Evolutionary conservation across 2,797 vertebrate species (phyloP).

Genomic region (Tiaroga cobitis): DNA sequence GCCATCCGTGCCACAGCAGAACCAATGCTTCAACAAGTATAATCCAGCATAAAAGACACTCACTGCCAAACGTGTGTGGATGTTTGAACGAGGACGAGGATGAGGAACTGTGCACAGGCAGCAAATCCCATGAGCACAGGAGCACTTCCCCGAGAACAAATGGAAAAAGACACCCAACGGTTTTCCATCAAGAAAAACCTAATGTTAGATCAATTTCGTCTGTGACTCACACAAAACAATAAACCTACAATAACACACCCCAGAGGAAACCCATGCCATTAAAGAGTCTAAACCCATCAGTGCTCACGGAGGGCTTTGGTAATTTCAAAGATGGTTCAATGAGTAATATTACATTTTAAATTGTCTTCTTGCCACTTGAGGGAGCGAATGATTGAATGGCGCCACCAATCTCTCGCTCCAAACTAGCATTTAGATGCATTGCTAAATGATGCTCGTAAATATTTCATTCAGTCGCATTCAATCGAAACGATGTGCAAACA

Average conservation of each 20-base stretch:
- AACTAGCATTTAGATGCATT: not conserved
- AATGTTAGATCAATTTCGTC: constrained; percentile 1
- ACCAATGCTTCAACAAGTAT: constrained; percentile 35
- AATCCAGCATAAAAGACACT: constrained; percentile 24
- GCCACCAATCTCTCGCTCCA: not conserved
- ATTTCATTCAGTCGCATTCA: not conserved
- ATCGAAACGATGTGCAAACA: not conserved
- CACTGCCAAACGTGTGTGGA: constrained; percentile 63
- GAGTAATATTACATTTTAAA: not conserved
- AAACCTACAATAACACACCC: not conserved
- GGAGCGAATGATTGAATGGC: not conserved
- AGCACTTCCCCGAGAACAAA: not conserved
- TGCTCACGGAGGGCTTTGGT: not conserved
- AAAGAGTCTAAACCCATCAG: constrained; percentile 24
- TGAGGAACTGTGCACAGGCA: not conserved
- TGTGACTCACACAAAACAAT: constrained; percentile 13
- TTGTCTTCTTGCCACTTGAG: constrained; percentile 5
- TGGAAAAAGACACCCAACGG: not conserved
- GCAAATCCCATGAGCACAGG: not conserved
- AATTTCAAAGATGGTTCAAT: constrained; percentile 4
- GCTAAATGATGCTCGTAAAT: constrained; percentile 12
- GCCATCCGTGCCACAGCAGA: constrained; percentile 25
- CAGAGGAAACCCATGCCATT: not conserved
- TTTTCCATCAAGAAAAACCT: not conserved
- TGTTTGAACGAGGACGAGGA: not conserved